Base-by-base conservation (phyloP, 2,797 vertebrate genomes). In the Siniperca obscura region DNA sequence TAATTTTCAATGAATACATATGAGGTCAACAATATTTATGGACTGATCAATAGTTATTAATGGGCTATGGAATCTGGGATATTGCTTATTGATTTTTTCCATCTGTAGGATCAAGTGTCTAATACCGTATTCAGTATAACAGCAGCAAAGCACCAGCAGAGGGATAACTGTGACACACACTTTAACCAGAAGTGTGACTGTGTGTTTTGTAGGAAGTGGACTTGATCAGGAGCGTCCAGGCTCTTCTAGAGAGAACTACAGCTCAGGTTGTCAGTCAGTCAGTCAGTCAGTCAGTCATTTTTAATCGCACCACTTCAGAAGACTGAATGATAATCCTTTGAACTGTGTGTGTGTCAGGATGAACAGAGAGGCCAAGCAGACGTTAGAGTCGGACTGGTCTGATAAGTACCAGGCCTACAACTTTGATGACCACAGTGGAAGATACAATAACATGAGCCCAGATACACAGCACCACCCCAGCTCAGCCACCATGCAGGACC, bases 311-410 rank as follows among this genome's bases (percentile, higher is more conserved):
- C 27, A 27, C 27, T 27, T 27, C 27, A 27, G 27, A 27, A 27
- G 27, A 27, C 27, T 27, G 27, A 27, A 36, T 3, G 34, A 11
- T 42, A 48, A 7, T 60, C 34, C 10, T 25, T 3, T 9, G 5
- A 10, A 71, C 4, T 62, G 8, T 59, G 3, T 85, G 16, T 86
- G 46, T 66, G 16, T 74, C 79, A 99, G 98, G 84, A 76, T 94
- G 83, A 98, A 98, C 84, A 87, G 93, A 36, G 95, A 96, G 0
- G 91, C 94, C 14, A 98, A 99, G 91, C 94, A 97, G 86, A 82
- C 83, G 0, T 94, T 98, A 2, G 98, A 99, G 92, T 82, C 91
- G 85, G 97, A 98, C 92, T 98, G 97, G 97, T 99, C 97, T 0
- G 97, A 99, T 85, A 99, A 98, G 82, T 89, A 95, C 2, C 93